Percentiles rank a stretch among this genome's conserved stretches.
These are phyloP conservation scores for Stictocephala bisonia DNA, from an alignment of 2,888 invertebrate species.

Conservation along the genomic window DNA sequence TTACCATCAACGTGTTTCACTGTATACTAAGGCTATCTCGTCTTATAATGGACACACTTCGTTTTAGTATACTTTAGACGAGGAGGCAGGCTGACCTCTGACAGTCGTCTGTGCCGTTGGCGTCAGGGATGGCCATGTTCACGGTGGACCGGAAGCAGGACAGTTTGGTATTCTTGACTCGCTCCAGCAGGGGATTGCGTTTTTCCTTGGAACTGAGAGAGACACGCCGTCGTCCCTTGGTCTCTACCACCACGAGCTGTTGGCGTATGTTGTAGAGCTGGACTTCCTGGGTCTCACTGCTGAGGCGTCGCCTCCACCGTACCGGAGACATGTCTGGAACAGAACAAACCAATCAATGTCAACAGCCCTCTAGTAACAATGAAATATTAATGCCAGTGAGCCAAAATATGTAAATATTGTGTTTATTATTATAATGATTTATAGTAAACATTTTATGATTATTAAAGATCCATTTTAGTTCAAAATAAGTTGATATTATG, in stretches of 20 bases:
- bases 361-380: too few relatives aligned
- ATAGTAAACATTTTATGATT: too few relatives aligned
- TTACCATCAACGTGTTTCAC: too few relatives aligned
- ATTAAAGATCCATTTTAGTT: too few relatives aligned
- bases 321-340: slow-evolving; percentile 77
- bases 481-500: too few relatives aligned
- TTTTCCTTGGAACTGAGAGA: slow-evolving; percentile 71
- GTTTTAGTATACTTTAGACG: too few relatives aligned
- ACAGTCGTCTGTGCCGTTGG: slow-evolving; percentile 40
- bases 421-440: too few relatives aligned
- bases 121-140: slow-evolving; percentile 44
- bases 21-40: too few relatives aligned
- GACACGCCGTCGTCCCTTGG: slow-evolving; percentile 63
- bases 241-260: slow-evolving; percentile 63
- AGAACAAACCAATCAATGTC: too few relatives aligned
- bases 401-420: too few relatives aligned
- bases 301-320: slow-evolving; percentile 72
- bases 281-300: slow-evolving; percentile 74
- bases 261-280: slow-evolving; percentile 75
- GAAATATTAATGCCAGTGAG: too few relatives aligned
- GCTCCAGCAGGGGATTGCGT: slow-evolving; percentile 76
- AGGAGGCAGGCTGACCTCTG: slow-evolving; percentile 50
- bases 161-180: slow-evolving; percentile 76
- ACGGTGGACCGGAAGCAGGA: slow-evolving; percentile 71
- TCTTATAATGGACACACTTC: too few relatives aligned